phyloP scores from a whole-genome alignment of 2,113 vertebrate genomes.

The cattle (Bos taurus) region DNA sequence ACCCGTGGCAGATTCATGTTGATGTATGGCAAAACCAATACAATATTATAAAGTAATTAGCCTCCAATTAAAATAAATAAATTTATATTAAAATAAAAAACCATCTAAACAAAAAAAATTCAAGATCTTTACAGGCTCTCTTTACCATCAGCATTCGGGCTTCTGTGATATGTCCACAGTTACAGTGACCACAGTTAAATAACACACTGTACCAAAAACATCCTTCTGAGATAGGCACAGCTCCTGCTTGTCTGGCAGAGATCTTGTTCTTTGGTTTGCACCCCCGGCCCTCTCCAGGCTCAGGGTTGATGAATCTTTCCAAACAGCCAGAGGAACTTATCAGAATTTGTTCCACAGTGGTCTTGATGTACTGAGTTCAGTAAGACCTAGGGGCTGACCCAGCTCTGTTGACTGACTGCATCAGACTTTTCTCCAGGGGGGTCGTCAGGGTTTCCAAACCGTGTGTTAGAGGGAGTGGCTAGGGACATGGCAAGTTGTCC shows the following conservation, averaged over 20 bases:
- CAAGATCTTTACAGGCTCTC: neutral
- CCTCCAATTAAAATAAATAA: too few relatives aligned
- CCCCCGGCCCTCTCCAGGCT: accelerated
- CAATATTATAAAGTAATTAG: too few relatives aligned
- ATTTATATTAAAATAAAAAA: too few relatives aligned
- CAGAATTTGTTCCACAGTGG: neutral
- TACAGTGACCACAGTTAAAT: neutral
- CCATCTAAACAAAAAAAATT: too few relatives aligned
- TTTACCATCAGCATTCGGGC: neutral
- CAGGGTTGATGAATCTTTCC: neutral
- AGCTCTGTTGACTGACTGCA: slow-evolving; percentile 27
- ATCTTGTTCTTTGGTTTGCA: neutral
- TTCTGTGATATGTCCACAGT: neutral
- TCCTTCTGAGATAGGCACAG: neutral
- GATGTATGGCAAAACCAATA: too few relatives aligned
- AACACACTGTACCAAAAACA: neutral
- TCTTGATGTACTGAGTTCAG: slow-evolving; percentile 20
- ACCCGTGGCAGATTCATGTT: too few relatives aligned
- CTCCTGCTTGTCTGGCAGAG: neutral
- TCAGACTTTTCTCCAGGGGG: neutral
- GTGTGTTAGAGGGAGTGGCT: neutral
- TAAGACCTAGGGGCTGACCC: neutral
- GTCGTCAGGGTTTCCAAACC: neutral
- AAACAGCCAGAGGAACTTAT: neutral
- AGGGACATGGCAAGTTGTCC: neutral